Percentiles rank a stretch among this genome's conserved stretches.
Evolutionary conservation across 92 coral and sea anemone genomes (phyloP).

Genomic region (Hydrozoanthus gracilis): DNA sequence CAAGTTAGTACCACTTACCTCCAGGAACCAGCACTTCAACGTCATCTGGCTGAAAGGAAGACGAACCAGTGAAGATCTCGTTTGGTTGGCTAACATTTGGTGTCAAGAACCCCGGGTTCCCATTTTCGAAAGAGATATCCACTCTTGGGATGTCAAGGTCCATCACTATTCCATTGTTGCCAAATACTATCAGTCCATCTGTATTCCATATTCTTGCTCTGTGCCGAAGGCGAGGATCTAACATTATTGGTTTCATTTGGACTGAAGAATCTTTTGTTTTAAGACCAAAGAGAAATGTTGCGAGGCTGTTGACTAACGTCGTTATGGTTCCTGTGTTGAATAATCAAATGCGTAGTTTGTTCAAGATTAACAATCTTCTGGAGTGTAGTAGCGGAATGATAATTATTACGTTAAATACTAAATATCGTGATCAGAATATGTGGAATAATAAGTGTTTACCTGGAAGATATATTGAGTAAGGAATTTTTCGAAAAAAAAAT

Average conservation of each 20-base stretch:
- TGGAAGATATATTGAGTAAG: no score
- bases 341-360: no score
- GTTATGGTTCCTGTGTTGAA: no score
- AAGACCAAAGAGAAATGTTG: slow-evolving; percentile 36
- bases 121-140: neutral
- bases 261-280: neutral
- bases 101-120: neutral
- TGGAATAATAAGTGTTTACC: no score
- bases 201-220: slow-evolving; percentile 13
- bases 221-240: neutral
- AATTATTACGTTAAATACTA: no score
- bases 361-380: no score
- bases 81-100: neutral
- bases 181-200: neutral
- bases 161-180: neutral
- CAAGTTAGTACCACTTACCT: neutral
- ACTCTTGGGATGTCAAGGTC: slow-evolving; percentile 9
- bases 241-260: neutral
- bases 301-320: slow-evolving; percentile 11
- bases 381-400: no score
- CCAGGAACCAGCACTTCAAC: slow-evolving; percentile 30
- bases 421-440: no score
- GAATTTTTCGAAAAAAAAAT: no score
- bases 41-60: slow-evolving; percentile 35
- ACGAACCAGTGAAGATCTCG: slow-evolving; percentile 16